Evolutionary conservation across 2,113 vertebrate genomes (phyloP).

Genomic region (Rana temporaria): DNA sequence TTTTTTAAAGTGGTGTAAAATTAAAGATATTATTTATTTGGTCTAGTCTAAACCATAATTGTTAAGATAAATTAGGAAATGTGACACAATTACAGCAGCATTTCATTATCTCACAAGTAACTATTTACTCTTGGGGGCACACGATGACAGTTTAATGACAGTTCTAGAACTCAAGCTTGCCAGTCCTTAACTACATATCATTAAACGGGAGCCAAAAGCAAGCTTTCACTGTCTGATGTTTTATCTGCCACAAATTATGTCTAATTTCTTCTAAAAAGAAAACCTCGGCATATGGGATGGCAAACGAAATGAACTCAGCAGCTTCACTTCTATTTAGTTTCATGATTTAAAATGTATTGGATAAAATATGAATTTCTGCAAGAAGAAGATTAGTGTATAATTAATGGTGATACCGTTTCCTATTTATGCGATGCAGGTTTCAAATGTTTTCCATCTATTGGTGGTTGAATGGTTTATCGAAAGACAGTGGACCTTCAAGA

Average conservation of each 20-base stretch:
- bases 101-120: constrained; percentile 18
- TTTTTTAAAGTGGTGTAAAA: not conserved
- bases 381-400: not conserved
- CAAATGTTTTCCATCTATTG: no score
- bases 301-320: not conserved
- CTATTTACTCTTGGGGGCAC: constrained; percentile 18
- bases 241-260: constrained; percentile 44
- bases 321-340: constrained; percentile 20
- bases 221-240: constrained; percentile 31
- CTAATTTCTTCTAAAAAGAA: constrained; percentile 31
- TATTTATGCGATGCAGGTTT: no score
- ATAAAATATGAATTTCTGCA: constrained; percentile 10
- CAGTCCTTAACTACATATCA: constrained; percentile 43
- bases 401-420: not conserved
- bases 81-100: not conserved
- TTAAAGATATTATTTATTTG: constrained; percentile 24
- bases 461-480: no score
- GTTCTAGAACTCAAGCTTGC: constrained; percentile 20
- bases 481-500: no score
- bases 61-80: constrained; percentile 1
- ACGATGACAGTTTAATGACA: constrained; percentile 28
- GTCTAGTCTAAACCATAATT: not conserved
- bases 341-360: constrained; percentile 34
- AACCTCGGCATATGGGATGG: constrained; percentile 28
- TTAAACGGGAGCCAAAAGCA: constrained; percentile 41